A percentile compares a stretch with the other conserved stretches of the same genome.
Evolutionary conservation across 2,888 invertebrate genomes (phyloP).

Genomic region (Pyrgus malvae): DNA sequence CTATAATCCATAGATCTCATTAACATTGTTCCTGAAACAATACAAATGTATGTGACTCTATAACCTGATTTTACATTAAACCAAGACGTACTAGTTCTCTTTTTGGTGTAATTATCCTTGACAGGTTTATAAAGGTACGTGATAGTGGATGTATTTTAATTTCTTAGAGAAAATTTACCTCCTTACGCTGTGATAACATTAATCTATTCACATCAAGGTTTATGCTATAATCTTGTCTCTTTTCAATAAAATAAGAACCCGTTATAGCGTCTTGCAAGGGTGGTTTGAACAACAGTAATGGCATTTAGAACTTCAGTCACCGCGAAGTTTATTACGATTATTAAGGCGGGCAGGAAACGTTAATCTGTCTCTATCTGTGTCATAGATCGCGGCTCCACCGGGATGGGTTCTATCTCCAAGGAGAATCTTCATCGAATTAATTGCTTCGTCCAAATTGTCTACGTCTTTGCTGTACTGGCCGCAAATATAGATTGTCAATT

Average conservation of each 20-base stretch:
- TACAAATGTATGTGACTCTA: too few relatives aligned
- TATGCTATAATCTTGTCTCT: not conserved
- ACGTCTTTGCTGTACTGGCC: slow-evolving; percentile 42
- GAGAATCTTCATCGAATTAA: slow-evolving; percentile 57
- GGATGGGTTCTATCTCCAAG: slow-evolving; percentile 50
- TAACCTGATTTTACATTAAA: too few relatives aligned
- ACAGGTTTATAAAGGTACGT: too few relatives aligned
- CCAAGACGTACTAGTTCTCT: too few relatives aligned
- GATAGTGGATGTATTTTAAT: too few relatives aligned
- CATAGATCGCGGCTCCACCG: slow-evolving; percentile 55
- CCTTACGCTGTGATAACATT: too few relatives aligned
- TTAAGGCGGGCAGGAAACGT: slow-evolving; percentile 31
- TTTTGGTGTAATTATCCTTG: too few relatives aligned
- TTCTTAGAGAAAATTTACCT: too few relatives aligned
- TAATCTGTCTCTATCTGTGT: slow-evolving; percentile 60
- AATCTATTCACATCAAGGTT: too few relatives aligned
- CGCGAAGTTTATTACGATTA: slow-evolving; percentile 28
- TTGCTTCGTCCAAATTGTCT: slow-evolving; percentile 34
- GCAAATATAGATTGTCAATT: slow-evolving; percentile 31
- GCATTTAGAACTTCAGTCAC: slow-evolving; percentile 23
- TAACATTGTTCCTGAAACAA: too few relatives aligned
- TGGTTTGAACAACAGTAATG: slow-evolving; percentile 20
- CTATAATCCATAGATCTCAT: not conserved
- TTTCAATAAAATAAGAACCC: not conserved
- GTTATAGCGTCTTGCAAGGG: slow-evolving; percentile 24